Conservation (phyloP, 2,888 invertebrate species). For the Muscina levida region DNA sequence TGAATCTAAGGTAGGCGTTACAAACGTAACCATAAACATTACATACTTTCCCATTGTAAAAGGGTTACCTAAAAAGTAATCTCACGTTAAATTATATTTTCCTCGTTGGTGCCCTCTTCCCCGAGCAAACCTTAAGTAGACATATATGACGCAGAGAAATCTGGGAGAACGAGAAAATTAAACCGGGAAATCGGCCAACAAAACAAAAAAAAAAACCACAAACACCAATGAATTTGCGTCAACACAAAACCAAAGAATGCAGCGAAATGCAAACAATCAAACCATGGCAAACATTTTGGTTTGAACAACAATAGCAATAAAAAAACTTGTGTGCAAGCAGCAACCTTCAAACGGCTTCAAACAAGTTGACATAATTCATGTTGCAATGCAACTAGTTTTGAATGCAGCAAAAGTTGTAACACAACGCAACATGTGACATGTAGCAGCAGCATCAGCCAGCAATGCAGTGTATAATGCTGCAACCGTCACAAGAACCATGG, state of each 20-base stretch:
- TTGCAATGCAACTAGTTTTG: constrained; percentile 38
- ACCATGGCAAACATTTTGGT: not conserved
- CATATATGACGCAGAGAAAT: constrained; percentile 8
- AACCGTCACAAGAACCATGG: not conserved
- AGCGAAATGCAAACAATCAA: constrained; percentile 22
- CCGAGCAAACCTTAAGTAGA: too few relatives aligned
- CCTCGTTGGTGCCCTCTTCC: too few relatives aligned
- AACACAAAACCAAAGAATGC: constrained; percentile 40
- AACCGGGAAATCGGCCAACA: not conserved
- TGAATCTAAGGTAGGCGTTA: too few relatives aligned
- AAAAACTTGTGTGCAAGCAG: too few relatives aligned
- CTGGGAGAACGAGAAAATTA: constrained; percentile 9
- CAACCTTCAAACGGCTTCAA: constrained; percentile 22
- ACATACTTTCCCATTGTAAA: too few relatives aligned
- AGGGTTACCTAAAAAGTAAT: too few relatives aligned
- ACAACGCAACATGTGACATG: not conserved
- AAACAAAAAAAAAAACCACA: not conserved
- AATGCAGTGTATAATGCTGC: not conserved
- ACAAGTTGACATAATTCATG: constrained; percentile 15
- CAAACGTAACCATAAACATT: too few relatives aligned
- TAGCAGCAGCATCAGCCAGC: not conserved
- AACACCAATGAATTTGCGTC: not conserved
- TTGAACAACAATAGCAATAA: constrained; percentile 18
- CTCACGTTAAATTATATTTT: too few relatives aligned
- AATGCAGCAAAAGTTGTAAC: not conserved